These are phyloP conservation scores for Potamilus streckersoni DNA, from an alignment of 1,140 invertebrate species.

Conservation along the genomic window DNA sequence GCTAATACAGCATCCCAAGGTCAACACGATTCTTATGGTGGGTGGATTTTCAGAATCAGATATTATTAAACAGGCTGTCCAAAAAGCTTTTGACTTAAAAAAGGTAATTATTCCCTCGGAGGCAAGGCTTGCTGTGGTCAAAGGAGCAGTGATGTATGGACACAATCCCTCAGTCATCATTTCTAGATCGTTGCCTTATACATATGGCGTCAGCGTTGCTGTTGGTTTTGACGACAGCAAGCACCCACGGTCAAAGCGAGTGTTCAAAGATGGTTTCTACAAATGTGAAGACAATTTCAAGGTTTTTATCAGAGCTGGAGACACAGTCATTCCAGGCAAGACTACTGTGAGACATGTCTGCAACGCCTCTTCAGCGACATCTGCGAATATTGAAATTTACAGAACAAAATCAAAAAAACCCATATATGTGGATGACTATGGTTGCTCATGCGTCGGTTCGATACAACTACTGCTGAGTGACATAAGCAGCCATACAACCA, in stretches of 20 bases:
- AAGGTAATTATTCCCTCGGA: too few species aligned
- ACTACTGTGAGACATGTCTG: neutral
- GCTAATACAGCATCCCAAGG: too few species aligned
- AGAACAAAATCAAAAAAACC: conserved; percentile 1
- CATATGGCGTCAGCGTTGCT: conserved; percentile 12
- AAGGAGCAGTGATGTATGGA: conserved; percentile 19
- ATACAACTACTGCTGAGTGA: neutral
- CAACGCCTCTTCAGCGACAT: neutral
- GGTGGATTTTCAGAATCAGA: too few species aligned
- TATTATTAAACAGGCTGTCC: too few species aligned
- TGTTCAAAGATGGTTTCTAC: neutral
- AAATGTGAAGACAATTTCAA: conserved; percentile 15
- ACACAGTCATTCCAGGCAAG: conserved; percentile 3
- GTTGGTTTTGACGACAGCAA: conserved; percentile 1
- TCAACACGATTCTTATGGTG: too few species aligned
- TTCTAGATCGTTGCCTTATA: conserved; percentile 4
- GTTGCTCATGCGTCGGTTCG: neutral
- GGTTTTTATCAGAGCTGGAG: conserved; percentile 1
- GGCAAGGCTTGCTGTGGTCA: too few species aligned
- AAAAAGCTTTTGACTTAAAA: too few species aligned
- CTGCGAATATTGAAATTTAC: conserved; percentile 1
- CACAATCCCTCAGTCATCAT: conserved; percentile 8
- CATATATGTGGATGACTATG: conserved; percentile 5
- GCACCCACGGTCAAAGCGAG: neutral
- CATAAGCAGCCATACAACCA: neutral